A percentile compares a stretch with the other conserved stretches of the same genome.
These are phyloP conservation scores for Cyprinodon brontotheroides DNA, from an alignment of 2,113 vertebrate genomes.

Conservation along the genomic window DNA sequence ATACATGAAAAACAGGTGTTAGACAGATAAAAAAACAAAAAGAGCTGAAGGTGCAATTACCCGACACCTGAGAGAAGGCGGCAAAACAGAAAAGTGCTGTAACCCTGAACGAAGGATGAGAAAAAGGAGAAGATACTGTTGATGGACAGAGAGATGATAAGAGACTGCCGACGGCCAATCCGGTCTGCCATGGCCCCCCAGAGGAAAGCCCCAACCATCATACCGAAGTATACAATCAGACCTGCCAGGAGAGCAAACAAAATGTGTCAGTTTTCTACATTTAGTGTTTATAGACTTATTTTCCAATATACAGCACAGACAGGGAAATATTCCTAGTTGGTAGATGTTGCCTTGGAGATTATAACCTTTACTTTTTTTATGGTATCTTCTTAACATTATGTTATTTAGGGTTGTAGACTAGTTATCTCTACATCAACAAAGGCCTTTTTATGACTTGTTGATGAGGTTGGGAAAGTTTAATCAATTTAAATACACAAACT, in stretches of 20 bases:
- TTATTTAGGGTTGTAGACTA: no score
- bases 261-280: background rate
- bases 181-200: slow-evolving; percentile 96
- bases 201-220: slow-evolving; percentile 98
- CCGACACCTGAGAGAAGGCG: slow-evolving; percentile 95
- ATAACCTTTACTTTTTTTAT: background rate
- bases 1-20: background rate
- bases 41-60: slow-evolving; percentile 73
- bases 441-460: no score
- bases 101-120: slow-evolving; percentile 98
- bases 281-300: background rate
- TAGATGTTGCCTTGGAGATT: background rate
- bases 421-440: no score
- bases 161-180: slow-evolving; percentile 93
- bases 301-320: background rate
- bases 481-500: background rate
- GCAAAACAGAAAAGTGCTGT: slow-evolving; percentile 97
- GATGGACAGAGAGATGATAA: slow-evolving; percentile 97
- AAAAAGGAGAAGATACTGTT: slow-evolving; percentile 98
- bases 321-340: background rate
- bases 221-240: slow-evolving; percentile 93
- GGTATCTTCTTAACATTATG: background rate
- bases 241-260: slow-evolving; percentile 72
- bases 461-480: no score
- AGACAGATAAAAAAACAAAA: background rate